phyloP scores from a whole-genome alignment of 2,888 invertebrate genomes.

The Acanthosoma haemorrhoidale region DNA sequence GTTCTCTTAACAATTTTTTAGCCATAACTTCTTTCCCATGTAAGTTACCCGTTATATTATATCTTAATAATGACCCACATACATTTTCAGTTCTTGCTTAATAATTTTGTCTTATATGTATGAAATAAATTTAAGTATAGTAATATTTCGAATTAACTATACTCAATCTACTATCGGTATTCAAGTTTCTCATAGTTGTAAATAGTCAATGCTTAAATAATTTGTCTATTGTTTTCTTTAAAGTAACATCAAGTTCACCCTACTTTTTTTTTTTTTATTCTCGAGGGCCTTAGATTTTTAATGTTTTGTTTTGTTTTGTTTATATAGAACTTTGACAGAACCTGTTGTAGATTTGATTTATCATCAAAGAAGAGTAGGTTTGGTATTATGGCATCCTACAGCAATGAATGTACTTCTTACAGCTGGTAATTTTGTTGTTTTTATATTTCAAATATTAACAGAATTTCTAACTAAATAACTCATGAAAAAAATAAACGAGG shows the following conservation, averaged over 20 bases:
- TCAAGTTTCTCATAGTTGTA: too few relatives aligned
- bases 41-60: too few relatives aligned
- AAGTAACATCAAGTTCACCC: not conserved
- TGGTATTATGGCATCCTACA: slow-evolving; percentile 95
- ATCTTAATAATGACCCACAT: too few relatives aligned
- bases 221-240: not conserved
- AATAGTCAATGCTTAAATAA: too few relatives aligned
- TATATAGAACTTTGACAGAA: slow-evolving; percentile 74
- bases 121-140: too few relatives aligned
- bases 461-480: not conserved
- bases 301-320: slow-evolving; percentile 35
- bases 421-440: slow-evolving; percentile 56
- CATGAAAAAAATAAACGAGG: not conserved
- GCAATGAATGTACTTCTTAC: slow-evolving; percentile 91
- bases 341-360: slow-evolving; percentile 88
- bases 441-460: slow-evolving; percentile 8
- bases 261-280: not conserved
- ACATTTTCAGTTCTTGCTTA: too few relatives aligned
- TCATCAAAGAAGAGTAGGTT: slow-evolving; percentile 86
- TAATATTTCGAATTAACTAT: too few relatives aligned
- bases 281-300: not conserved
- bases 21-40: too few relatives aligned
- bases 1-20: too few relatives aligned
- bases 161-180: too few relatives aligned
- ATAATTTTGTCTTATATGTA: too few relatives aligned